Evolutionary conservation across 1,140 invertebrate species (phyloP), one percentile per base, ranked within the genome.

Genomic region (Caerostris darwini): DNA sequence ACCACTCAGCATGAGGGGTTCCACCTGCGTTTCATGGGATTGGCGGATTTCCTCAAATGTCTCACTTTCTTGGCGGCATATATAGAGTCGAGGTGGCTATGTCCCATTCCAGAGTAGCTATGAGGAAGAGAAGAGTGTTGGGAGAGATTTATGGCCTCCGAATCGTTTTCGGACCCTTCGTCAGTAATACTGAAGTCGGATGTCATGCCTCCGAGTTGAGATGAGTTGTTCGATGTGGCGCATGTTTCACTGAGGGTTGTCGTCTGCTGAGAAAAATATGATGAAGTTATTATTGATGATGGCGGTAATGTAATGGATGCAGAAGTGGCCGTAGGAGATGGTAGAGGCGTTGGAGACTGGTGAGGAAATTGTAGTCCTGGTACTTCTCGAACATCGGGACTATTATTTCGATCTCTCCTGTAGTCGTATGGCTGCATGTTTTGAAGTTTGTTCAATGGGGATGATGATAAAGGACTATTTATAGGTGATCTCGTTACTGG

Each of bases 351-450:
- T 96, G 96, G n/a, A 61, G 57, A 19, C 34, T 87, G 92, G n/a
- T 83, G 93, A 90, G 93, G 88, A 59, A 85, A 90, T 50, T 90
- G 87, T 2, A 94, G 19, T 2, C 81, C 17, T 50, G 88, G 93
- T 17, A 56, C n/a, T 4, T 94, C 85, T 3, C 92, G 19, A 4
- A 87, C 71, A n/a, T 94, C 93, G 5, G 93, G 93, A 14, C 93
- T 94, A 64, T 90, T 56, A 50, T 90, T 90, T 7, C 93, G 53
- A 8, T 94, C 93, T 90, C 95, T 98, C 34, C 98, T 97, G 95
- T 98, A 99, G 96, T 99, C 98, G 96, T 99, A 99, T 3, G 98
- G 98, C 96, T 99, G 98, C 98, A 99, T 99, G 95, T 97, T 99
- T 96, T 99, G 98, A 53, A 99, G 96, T 95, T 98, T 97, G 96